These are phyloP conservation scores for Halisarca cf. caerulea DNA, from an alignment of 37 sponge, comb jelly and placozoan species.

Conservation along the genomic window DNA sequence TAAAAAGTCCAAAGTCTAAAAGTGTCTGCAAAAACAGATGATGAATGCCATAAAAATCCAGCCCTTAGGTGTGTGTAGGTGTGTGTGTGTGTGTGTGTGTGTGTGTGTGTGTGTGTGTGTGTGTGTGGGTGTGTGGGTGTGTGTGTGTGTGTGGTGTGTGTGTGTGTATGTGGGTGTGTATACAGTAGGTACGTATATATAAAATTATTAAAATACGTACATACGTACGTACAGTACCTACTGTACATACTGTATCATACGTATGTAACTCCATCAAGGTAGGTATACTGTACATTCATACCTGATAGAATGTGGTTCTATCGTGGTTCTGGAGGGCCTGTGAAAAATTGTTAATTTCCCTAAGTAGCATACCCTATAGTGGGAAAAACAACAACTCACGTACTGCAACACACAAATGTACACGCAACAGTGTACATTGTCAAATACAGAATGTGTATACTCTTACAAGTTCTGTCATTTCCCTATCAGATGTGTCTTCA, in stretches of 20 bases:
- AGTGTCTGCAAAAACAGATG: conserved; percentile 42
- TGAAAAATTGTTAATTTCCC: conserved; percentile 18
- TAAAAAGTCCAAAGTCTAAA: conserved; percentile 49
- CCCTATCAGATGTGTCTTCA: conserved; percentile 42
- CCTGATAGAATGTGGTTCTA: conserved; percentile 38
- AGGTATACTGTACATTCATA: not conserved
- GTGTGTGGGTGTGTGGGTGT: no score
- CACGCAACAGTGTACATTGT: not conserved
- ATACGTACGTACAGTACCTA: not conserved
- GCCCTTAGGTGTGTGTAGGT: no score
- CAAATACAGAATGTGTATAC: no score
- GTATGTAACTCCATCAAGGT: no score
- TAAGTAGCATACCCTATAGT: conserved; percentile 4
- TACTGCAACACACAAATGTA: no score
- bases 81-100: no score
- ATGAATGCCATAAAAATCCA: not conserved
- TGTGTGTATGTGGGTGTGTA: no score
- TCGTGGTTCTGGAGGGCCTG: conserved; percentile 47
- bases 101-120: no score
- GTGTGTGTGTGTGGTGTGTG: no score
- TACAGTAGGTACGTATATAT: no score
- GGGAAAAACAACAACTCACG: no score
- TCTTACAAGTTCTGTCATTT: conserved; percentile 62
- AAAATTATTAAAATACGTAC: no score
- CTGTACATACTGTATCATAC: not conserved